Evolutionary conservation across 1,140 invertebrate species (phyloP).

Genomic region (Coptotermes formosanus): DNA sequence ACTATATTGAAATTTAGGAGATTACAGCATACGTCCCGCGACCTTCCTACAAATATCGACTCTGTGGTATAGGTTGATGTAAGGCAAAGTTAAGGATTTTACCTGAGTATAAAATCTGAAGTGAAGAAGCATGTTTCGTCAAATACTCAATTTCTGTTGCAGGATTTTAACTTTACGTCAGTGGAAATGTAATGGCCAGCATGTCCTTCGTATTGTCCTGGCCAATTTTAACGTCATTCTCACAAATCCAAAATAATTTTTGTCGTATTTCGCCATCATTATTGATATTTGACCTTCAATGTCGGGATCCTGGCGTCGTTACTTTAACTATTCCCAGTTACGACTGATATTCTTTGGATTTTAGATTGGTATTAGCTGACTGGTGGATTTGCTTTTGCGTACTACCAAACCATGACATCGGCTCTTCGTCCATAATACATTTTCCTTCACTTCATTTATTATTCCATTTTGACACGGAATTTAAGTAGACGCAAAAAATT

Average conservation of each 20-base stretch:
- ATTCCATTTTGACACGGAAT: too few relatives aligned
- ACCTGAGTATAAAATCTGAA: not conserved
- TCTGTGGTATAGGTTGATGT: not conserved
- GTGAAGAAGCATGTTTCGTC: not conserved
- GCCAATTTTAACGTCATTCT: not conserved
- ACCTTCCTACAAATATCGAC: not conserved
- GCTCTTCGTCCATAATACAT: too few relatives aligned
- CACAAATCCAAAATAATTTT: not conserved
- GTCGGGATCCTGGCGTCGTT: too few relatives aligned
- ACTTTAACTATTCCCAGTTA: too few relatives aligned
- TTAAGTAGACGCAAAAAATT: too few relatives aligned
- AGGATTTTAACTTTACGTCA: not conserved
- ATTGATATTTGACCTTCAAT: too few relatives aligned
- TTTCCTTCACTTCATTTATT: too few relatives aligned
- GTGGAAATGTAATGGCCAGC: not conserved
- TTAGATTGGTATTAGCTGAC: too few relatives aligned
- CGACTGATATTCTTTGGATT: too few relatives aligned
- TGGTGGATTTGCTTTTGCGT: too few relatives aligned
- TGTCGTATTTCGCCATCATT: not conserved
- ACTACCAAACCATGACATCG: too few relatives aligned
- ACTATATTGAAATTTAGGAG: not conserved
- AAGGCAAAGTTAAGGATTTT: not conserved
- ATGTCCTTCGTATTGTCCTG: not conserved
- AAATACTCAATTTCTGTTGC: not conserved
- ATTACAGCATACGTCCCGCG: not conserved